Conservation (phyloP, 2,888 invertebrate species). For the Meloe dianella region DNA sequence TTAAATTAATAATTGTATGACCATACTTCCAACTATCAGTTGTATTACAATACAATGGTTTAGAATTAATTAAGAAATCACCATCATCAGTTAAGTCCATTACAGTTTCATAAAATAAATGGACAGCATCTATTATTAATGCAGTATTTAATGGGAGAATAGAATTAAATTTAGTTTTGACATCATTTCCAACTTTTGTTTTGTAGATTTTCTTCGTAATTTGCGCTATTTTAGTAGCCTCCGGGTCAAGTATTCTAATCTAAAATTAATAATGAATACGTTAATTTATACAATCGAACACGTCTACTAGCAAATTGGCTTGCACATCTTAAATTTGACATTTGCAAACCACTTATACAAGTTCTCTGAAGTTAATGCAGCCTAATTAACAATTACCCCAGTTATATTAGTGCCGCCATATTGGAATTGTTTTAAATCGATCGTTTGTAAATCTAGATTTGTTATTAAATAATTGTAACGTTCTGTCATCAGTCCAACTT, state of each 20-base stretch:
- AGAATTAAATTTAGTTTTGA: not conserved
- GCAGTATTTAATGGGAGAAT: constrained; percentile 70
- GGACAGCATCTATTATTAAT: constrained; percentile 83
- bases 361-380: too few species aligned
- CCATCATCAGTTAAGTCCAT: constrained; percentile 62
- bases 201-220: constrained; percentile 31
- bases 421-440: constrained; percentile 78
- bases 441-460: constrained; percentile 80
- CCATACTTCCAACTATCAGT: constrained; percentile 77
- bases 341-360: too few species aligned
- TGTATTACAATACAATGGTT: constrained; percentile 66
- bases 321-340: too few species aligned
- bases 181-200: constrained; percentile 11
- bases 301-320: not conserved
- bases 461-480: constrained; percentile 80
- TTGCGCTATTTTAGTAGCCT: constrained; percentile 35
- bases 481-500: constrained; percentile 85
- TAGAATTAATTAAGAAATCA: constrained; percentile 29
- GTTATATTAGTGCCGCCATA: constrained; percentile 85
- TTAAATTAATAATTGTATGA: constrained; percentile 79
- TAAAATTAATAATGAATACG: constrained; percentile 23
- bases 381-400: constrained; percentile 63
- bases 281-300: not conserved
- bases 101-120: constrained; percentile 79
- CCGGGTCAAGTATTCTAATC: constrained; percentile 68